Evolutionary conservation across 2,888 invertebrate species (phyloP), one percentile per base, ranked within the genome.

Genomic region (Ophion ellenae): DNA sequence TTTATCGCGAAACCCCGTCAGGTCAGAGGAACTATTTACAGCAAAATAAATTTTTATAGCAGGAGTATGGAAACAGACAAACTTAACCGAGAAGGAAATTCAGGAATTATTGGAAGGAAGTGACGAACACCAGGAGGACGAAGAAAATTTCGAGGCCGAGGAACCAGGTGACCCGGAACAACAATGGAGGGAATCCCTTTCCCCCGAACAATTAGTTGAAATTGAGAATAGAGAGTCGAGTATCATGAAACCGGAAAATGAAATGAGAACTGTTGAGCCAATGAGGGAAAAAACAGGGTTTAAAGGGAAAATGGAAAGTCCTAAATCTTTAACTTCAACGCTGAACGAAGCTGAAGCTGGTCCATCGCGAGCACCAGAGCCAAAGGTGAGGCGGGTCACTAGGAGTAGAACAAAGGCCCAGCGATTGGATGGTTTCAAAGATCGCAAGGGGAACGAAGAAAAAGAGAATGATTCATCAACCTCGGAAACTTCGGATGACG

Each of bases 1-100:
- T 0, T 75, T 85, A 64, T 82, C 85, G 14, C 78, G 82, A 70
- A 80, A 79, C 66, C 79, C 82, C 6, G 71, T 63, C 14, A 89
- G 10, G 0, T 14, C 5, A 24, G 28, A 36, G 1, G 61, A 61
- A 40, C n/a, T 7, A 24, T 11, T 20, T 9, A 28, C 2, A 11
- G 66, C 73, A 20, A 66, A 81, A 4, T 88, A 70, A 57, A 69
- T 73, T 28, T 64, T 80, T 36, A 45, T 53, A 24, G 24, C 45
- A 2, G 5, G 20, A 5, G 40, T 28, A 7, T 1, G 10, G 0
- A 36, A 24, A 20, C 40, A n/a, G 17, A 61, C 4, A 10, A 45
- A 64, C 45, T 40, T 64, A 20, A 70, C 64, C 10, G 61, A 69
- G 10, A 6, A 45, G 20, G 74, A 67, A 63, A 70, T 81, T 17